Evolutionary conservation across 2,888 invertebrate genomes (phyloP), one percentile per base, ranked within the genome.

Genomic region (Tenthredo distinguenda): DNA sequence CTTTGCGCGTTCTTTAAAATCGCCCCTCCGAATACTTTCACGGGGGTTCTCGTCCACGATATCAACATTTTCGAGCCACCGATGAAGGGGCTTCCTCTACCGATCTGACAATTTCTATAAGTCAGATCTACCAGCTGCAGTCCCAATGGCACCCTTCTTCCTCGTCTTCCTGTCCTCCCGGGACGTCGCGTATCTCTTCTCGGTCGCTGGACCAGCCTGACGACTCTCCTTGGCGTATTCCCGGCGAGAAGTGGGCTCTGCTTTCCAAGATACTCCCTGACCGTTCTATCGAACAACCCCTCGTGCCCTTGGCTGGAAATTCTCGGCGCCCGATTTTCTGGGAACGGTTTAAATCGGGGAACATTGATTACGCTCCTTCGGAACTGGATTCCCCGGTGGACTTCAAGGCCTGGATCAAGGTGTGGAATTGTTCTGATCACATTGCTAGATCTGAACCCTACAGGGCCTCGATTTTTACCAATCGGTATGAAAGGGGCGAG

Each of bases 11-110:
- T 95, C 90, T 95, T 95, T 31, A 96, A 92, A 89, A 94, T 94
- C 3, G 96, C 96, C 7, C 96, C 96, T 26, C 96, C 96, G 89
- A 96, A 96, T 0, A 96, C 94, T 87, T 95, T 94, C 0, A 96
- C 96, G 0, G 96, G 96, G 2, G 96, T 96, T 88, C 94, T 95
- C 65, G 94, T 95, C 96, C 96, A 96, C 89, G 96, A 95, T 84
- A 96, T 95, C 50, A 95, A 93, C 94, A 96, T 94, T 58, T 92
- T 90, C 15, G 91, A 87, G 1, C 94, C 94, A 0, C 91, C 91
- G 81, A 93, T 91, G 71, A 93, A 89, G 0, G 95, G 95, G 21
- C 95, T 94, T 1, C 95, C 95, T 77, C 94, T 93, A 62, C 94
- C 94, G 43, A 93, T 90, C 10, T 93, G 91, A 88, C 95, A 95